Evolutionary conservation across 2,797 vertebrate species (phyloP).

Genomic region (Takifugu rubripes): DNA sequence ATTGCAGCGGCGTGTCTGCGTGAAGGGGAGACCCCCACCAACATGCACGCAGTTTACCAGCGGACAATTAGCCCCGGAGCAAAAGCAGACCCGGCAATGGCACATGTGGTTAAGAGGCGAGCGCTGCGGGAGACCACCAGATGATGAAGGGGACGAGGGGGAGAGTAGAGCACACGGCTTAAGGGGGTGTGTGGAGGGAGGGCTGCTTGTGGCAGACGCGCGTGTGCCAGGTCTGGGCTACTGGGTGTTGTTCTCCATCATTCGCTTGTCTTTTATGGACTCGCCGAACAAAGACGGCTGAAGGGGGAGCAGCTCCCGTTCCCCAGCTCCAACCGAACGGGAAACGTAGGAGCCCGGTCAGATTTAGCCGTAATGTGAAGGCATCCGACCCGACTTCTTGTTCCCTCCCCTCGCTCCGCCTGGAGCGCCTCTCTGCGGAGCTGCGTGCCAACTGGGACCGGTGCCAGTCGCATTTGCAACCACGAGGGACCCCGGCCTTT

Average conservation of each 20-base stretch:
- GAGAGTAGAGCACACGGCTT: conserved; percentile 51
- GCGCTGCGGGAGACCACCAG: conserved; percentile 79
- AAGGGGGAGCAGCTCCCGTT: conserved; percentile 3
- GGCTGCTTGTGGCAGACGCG: conserved; percentile 80
- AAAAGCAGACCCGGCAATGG: conserved; percentile 79
- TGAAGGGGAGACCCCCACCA: conserved; percentile 66
- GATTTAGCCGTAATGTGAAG: conserved; percentile 77
- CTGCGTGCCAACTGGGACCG: conserved; percentile 75
- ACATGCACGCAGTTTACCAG: conserved; percentile 68
- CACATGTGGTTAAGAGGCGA: conserved; percentile 82
- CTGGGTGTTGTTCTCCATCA: conserved; percentile 81
- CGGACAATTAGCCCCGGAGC: conserved; percentile 92
- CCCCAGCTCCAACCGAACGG: conserved; percentile 18
- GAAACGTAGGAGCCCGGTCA: conserved; percentile 55
- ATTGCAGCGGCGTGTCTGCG: conserved; percentile 48
- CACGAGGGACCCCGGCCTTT: conserved; percentile 82
- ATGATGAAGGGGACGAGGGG: conserved; percentile 85
- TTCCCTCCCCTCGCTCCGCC: conserved; percentile 47
- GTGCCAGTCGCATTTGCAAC: conserved; percentile 82
- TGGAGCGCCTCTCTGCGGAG: conserved; percentile 38
- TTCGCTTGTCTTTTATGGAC: conserved; percentile 31
- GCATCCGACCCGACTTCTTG: conserved; percentile 70
- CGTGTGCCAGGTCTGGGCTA: conserved; percentile 77
- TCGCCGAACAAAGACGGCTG: conserved; percentile 30
- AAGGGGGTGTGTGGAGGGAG: conserved; percentile 33